phyloP scores from a whole-genome alignment of 2,888 invertebrate genomes.

The Flabesymbios commensalis region DNA sequence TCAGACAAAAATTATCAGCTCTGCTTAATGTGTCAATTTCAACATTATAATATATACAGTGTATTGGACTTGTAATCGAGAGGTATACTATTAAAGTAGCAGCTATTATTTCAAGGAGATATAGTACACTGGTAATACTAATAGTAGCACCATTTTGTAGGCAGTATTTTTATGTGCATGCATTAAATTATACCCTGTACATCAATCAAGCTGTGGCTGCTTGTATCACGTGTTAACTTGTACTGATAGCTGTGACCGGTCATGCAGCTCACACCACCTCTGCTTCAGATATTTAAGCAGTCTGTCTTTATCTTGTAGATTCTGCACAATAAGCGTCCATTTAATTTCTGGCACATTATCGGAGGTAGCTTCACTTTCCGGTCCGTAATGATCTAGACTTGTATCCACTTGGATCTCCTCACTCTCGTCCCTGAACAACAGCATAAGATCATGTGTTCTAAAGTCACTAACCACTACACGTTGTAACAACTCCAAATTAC shows the following conservation, averaged over 20 bases:
- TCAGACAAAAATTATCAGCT: too few relatives aligned
- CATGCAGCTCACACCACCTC: slow-evolving; percentile 49
- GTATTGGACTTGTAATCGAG: too few relatives aligned
- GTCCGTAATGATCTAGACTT: slow-evolving; percentile 48
- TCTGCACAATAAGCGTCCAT: slow-evolving; percentile 46
- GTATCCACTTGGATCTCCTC: slow-evolving; percentile 53
- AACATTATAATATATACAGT: too few relatives aligned
- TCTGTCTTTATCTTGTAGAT: slow-evolving; percentile 45
- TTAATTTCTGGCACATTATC: slow-evolving; percentile 39
- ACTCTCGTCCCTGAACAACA: slow-evolving; percentile 53
- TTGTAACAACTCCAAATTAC: slow-evolving; percentile 48
- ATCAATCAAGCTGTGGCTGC: too few relatives aligned
- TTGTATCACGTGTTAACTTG: background rate
- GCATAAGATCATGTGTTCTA: slow-evolving; percentile 41
- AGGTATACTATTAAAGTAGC: too few relatives aligned
- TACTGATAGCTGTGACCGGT: slow-evolving; percentile 27
- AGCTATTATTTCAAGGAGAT: too few relatives aligned
- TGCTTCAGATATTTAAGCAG: slow-evolving; percentile 46
- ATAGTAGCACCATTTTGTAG: too few relatives aligned
- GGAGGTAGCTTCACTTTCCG: slow-evolving; percentile 28
- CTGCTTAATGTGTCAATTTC: too few relatives aligned
- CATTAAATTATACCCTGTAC: too few relatives aligned
- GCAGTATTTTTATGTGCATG: too few relatives aligned
- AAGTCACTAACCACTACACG: slow-evolving; percentile 39
- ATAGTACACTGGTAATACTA: too few relatives aligned